A percentile compares a stretch with the other conserved stretches of the same genome.
Evolutionary conservation across 2,888 invertebrate species (phyloP).

Genomic region (Oligia latruncula): DNA sequence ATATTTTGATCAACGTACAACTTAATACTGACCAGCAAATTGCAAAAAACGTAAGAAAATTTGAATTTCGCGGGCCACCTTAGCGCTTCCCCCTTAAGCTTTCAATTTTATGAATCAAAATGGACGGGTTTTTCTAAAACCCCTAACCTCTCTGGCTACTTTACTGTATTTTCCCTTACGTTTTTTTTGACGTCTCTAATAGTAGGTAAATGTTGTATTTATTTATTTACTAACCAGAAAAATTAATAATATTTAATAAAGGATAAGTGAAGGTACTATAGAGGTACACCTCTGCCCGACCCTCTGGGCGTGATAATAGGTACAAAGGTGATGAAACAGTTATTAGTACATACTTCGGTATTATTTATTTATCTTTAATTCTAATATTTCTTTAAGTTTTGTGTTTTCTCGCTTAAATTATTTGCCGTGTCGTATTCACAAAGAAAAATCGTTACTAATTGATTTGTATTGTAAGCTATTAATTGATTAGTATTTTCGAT

Average conservation of each 20-base stretch:
- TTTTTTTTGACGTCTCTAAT: not conserved
- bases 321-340: not conserved
- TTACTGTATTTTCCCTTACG: not conserved
- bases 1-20: too few relatives aligned
- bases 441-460: not conserved
- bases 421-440: not conserved
- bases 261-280: not conserved
- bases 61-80: too few relatives aligned
- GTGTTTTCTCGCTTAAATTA: not conserved
- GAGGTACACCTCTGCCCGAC: not conserved
- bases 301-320: not conserved
- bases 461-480: not conserved
- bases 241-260: too few relatives aligned
- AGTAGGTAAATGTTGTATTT: not conserved
- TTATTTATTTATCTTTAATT: not conserved
- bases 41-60: too few relatives aligned
- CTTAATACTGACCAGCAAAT: too few relatives aligned
- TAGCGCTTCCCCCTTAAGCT: too few relatives aligned
- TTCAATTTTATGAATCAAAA: slow-evolving; percentile 19
- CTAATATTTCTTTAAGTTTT: not conserved
- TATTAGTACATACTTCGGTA: not conserved
- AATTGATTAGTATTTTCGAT: not conserved
- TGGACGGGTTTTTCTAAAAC: slow-evolving; percentile 13
- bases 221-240: not conserved
- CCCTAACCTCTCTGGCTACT: not conserved